A percentile compares a stretch with the other conserved stretches of the same genome.
Evolutionary conservation across 2,113 vertebrate genomes (phyloP).

Genomic region (Ifrita kowaldi): DNA sequence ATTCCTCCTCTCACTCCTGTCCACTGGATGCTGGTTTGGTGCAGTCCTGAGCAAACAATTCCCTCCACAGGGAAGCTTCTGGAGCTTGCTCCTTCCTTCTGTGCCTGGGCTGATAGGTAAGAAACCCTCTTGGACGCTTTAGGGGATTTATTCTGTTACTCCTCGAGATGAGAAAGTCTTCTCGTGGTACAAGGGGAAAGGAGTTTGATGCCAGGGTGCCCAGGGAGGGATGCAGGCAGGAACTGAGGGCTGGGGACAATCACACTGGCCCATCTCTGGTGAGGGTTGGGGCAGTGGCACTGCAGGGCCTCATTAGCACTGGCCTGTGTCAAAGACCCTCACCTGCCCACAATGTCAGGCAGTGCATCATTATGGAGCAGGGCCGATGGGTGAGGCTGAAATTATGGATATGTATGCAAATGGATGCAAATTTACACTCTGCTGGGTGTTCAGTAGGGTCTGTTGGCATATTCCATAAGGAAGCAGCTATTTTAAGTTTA

Average conservation of each 20-base stretch:
- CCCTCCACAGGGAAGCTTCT: neutral
- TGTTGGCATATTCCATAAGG: conserved; percentile 31
- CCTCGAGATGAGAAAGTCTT: fast-evolving
- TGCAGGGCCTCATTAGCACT: fast-evolving
- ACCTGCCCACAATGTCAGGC: neutral
- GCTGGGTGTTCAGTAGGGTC: neutral
- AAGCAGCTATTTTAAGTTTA: conserved; percentile 47
- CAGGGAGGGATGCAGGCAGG: neutral
- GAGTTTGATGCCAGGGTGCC: fast-evolving
- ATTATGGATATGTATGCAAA: conserved; percentile 40
- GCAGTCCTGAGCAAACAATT: neutral
- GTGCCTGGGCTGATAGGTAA: neutral
- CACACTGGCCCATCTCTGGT: fast-evolving
- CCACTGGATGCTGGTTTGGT: too few species aligned
- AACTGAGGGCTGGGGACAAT: neutral
- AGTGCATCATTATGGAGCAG: neutral
- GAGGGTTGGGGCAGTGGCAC: neutral
- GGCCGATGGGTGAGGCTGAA: neutral
- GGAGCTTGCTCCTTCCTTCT: neutral
- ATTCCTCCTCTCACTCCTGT: neutral
- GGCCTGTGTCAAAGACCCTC: neutral
- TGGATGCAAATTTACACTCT: conserved; percentile 25
- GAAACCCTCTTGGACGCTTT: neutral
- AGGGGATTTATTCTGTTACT: neutral
- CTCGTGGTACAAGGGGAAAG: neutral